These are phyloP conservation scores for Steinernema carpocapsae DNA, from an alignment of 2,888 invertebrate species.

Conservation along the genomic window DNA sequence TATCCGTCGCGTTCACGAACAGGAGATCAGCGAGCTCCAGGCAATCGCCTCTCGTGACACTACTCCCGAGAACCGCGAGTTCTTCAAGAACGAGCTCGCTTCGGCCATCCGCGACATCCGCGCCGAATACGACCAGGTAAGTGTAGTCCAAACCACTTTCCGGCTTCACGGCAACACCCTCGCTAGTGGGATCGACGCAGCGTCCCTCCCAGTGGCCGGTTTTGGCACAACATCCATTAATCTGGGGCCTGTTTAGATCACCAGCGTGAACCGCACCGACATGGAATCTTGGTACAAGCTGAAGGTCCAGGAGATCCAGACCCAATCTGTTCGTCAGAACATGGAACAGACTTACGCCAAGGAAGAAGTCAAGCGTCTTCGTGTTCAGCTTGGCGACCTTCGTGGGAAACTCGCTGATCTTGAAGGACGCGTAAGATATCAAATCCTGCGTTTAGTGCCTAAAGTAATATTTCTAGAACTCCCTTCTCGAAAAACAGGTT, in stretches of 20 bases:
- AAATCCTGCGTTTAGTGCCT: neutral
- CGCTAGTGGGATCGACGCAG: too few relatives aligned
- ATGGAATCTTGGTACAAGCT: slow-evolving; percentile 73
- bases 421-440: slow-evolving; percentile 71
- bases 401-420: slow-evolving; percentile 71
- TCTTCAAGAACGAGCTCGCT: slow-evolving; percentile 73
- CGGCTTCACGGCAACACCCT: too few relatives aligned
- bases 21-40: slow-evolving; percentile 73
- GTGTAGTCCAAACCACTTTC: slow-evolving; percentile 10
- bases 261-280: slow-evolving; percentile 71
- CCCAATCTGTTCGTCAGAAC: slow-evolving; percentile 70
- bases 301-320: slow-evolving; percentile 73
- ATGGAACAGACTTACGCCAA: slow-evolving; percentile 71
- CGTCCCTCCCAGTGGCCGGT: too few relatives aligned
- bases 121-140: slow-evolving; percentile 71
- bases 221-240: too few relatives aligned
- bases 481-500: slow-evolving; percentile 71
- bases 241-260: slow-evolving; percentile 59
- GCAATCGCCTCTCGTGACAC: slow-evolving; percentile 72
- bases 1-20: slow-evolving; percentile 46
- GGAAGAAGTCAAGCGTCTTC: slow-evolving; percentile 71
- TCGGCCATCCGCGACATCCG: slow-evolving; percentile 73
- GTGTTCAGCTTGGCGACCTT: slow-evolving; percentile 70
- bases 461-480: slow-evolving; percentile 68
- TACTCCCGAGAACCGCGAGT: slow-evolving; percentile 73